Evolutionary conservation across 2,888 invertebrate species (phyloP), one percentile per base, ranked within the genome.

Genomic region (Heteropelma amictum): DNA sequence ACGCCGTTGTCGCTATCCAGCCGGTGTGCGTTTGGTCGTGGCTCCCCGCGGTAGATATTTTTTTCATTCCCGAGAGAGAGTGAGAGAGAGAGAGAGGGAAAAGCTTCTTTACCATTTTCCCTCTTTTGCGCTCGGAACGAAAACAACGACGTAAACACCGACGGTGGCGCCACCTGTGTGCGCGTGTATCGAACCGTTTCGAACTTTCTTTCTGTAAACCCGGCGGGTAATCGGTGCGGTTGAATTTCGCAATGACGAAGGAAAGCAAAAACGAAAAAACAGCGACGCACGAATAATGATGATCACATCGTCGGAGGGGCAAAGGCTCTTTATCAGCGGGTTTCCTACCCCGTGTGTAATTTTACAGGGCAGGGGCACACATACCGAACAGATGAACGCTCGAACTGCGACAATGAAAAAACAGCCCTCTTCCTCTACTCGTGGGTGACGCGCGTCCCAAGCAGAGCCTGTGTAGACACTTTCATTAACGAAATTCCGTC

Each of bases 281-380:
- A 1, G n/a, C n/a, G n/a, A n/a, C n/a, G n/a, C n/a, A 35, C 5
- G 5, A 69, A 69, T 12, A 33, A 60, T 47, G 30, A 42, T 45
- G 23, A 38, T 49, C 35, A 56, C 28, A 51, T 17, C 47, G 5
- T 40, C n/a, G 5, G 21, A 40, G 63, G 38, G 42, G 33, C 12
- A 33, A 23, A 45, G n/a, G 6, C 47, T 47, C 1, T 67, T 30
- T 58, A n/a, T n/a, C 28, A 61, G 60, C 54, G 69, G 60, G 58
- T 49, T 60, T 26, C 68, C 65, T 65, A 54, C 69, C n/a, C n/a
- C n/a, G 61, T 68, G 72, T 77, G 70, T 74, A 77, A 79, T 77
- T 79, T 79, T 77, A 40, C 79, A 79, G 77, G 76, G 64, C 74
- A 65, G 64, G 63, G 40, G 47, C 14, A 53, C 73, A 58, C 63